Percentiles rank a stretch among this genome's conserved stretches.
These are phyloP conservation scores for Tokudaia tokunoshimensis DNA, from an alignment of 2,797 vertebrate species.

Conservation along the genomic window DNA sequence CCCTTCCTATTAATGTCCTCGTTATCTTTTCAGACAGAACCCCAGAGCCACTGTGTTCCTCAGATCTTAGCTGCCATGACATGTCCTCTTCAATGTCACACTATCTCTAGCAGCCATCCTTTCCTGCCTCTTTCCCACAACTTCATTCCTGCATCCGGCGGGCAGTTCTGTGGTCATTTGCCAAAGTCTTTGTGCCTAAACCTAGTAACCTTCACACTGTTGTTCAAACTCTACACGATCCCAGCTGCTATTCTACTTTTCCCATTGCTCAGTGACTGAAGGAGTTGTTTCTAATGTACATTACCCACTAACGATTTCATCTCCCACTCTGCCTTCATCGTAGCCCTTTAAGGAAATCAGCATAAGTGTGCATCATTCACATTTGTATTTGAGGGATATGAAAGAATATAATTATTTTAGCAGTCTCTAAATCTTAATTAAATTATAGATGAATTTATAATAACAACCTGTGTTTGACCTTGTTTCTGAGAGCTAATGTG, in stretches of 20 bases:
- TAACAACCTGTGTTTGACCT: background rate
- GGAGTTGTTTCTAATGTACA: background rate
- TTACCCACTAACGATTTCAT: background rate
- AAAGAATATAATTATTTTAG: background rate
- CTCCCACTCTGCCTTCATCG: background rate
- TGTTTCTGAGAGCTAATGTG: background rate
- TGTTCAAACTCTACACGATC: background rate
- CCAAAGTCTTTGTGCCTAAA: background rate
- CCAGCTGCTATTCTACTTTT: background rate
- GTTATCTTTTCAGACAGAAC: conserved; percentile 3
- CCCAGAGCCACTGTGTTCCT: background rate
- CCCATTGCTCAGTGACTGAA: background rate
- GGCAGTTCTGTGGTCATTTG: background rate
- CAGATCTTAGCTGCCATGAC: background rate
- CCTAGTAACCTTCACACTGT: background rate
- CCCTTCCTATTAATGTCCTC: background rate
- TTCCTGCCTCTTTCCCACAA: conserved; percentile 62
- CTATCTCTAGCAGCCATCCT: conserved; percentile 29
- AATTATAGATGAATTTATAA: conserved; percentile 4
- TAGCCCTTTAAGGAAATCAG: background rate
- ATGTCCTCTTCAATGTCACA: background rate
- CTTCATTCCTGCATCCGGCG: background rate
- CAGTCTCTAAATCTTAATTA: background rate
- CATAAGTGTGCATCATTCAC: background rate
- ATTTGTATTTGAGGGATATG: background rate